These are phyloP conservation scores for Corydoras maculifer DNA, from an alignment of 2,113 vertebrate genomes.

Conservation along the genomic window DNA sequence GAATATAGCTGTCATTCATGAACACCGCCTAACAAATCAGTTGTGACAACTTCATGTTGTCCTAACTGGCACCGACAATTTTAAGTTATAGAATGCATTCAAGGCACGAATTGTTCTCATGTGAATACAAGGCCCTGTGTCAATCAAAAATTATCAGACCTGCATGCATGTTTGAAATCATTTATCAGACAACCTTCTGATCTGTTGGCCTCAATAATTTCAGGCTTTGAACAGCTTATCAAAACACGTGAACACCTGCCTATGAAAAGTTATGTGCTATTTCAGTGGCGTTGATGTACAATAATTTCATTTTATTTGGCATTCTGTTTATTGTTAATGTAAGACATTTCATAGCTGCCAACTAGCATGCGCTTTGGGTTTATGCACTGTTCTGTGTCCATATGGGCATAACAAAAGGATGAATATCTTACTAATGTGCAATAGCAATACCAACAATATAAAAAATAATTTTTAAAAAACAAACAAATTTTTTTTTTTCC, in stretches of 20 bases:
- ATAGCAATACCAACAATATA: too few relatives aligned
- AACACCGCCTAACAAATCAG: slow-evolving; percentile 29
- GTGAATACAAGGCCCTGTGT: background rate
- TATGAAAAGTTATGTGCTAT: too few relatives aligned
- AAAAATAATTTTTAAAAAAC: too few relatives aligned
- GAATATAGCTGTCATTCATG: slow-evolving; percentile 36
- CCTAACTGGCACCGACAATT: slow-evolving; percentile 37
- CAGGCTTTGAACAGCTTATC: background rate
- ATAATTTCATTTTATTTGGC: too few relatives aligned
- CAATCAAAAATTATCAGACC: background rate
- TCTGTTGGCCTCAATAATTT: background rate
- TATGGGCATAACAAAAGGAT: too few relatives aligned
- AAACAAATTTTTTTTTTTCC: too few relatives aligned
- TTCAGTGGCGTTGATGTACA: too few relatives aligned
- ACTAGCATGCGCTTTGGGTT: too few relatives aligned
- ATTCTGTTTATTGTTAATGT: too few relatives aligned
- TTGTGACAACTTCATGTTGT: slow-evolving; percentile 39
- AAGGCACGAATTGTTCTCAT: background rate
- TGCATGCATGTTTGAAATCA: background rate
- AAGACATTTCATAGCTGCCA: too few relatives aligned
- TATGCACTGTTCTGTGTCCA: too few relatives aligned
- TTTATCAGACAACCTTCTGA: background rate
- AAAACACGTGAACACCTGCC: background rate
- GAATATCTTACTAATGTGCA: too few relatives aligned
- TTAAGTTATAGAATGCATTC: background rate